A percentile compares a stretch with the other conserved stretches of the same genome.
These are phyloP conservation scores for Oreochromis niloticus DNA, from an alignment of 2,113 vertebrate genomes.

Conservation along the genomic window DNA sequence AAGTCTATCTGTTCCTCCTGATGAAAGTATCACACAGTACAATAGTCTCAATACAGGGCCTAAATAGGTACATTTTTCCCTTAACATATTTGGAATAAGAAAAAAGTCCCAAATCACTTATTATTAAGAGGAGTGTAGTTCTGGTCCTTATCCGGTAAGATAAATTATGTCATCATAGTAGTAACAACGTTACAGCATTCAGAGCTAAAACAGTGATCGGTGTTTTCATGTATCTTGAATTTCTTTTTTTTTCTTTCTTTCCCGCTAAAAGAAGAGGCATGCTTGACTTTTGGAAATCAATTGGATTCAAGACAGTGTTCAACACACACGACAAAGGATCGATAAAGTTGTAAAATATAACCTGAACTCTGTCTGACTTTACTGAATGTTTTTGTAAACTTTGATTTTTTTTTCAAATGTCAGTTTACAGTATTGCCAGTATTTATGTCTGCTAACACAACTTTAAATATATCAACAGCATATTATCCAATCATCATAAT, in stretches of 20 bases:
- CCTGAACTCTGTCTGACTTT: neutral
- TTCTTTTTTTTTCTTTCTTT: neutral
- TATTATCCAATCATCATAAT: neutral
- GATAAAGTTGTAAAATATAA: too few relatives aligned
- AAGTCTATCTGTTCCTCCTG: slow-evolving; percentile 62
- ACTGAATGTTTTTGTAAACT: neutral
- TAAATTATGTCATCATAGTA: neutral
- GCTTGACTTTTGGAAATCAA: neutral
- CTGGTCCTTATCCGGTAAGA: neutral
- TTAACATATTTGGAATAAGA: neutral
- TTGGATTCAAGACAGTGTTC: neutral
- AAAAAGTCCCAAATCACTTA: neutral
- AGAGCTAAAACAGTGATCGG: neutral
- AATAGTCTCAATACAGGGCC: neutral
- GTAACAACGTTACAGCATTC: neutral
- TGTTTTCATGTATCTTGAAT: neutral
- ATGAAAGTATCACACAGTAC: neutral
- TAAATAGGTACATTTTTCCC: neutral
- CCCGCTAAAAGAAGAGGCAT: neutral
- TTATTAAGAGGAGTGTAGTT: neutral
- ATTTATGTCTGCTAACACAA: neutral
- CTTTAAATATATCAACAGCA: neutral
- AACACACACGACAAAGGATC: neutral
- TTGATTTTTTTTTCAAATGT: neutral
- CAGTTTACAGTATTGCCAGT: neutral